phyloP scores from a whole-genome alignment of 2,797 vertebrate species.

The Mus caroli region DNA sequence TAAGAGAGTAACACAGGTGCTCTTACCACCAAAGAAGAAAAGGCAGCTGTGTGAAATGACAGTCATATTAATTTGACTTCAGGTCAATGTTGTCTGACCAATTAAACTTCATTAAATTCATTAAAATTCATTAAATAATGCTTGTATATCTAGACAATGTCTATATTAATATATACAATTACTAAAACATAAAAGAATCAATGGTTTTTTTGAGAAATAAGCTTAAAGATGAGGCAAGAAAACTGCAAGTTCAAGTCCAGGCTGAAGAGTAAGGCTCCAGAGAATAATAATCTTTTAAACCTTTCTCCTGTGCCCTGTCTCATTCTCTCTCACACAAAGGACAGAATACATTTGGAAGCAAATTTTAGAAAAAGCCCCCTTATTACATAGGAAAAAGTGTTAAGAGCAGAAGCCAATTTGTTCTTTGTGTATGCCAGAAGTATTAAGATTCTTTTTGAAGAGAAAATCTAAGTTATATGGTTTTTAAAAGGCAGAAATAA shows the following conservation, averaged over 20 bases:
- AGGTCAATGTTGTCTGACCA: background rate
- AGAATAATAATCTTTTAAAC: background rate
- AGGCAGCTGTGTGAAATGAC: background rate
- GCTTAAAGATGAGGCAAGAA: background rate
- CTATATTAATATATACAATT: background rate
- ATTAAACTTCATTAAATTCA: no score
- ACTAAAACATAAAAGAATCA: background rate
- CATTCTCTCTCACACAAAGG: background rate
- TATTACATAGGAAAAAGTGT: background rate
- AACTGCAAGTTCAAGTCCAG: background rate
- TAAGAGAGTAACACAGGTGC: background rate
- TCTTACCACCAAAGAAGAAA: background rate
- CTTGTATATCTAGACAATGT: no score
- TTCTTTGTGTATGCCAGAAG: background rate
- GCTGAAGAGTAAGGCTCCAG: background rate
- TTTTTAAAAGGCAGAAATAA: constrained; percentile 18
- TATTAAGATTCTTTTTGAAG: background rate
- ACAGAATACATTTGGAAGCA: background rate
- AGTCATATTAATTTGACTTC: background rate
- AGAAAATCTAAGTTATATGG: background rate
- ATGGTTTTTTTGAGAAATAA: background rate
- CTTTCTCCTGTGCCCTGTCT: background rate
- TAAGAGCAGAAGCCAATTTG: background rate
- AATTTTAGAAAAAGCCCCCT: background rate
- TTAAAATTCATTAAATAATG: no score